These are phyloP conservation scores for Bucco capensis DNA, from an alignment of 2,113 vertebrate species.

Conservation along the genomic window DNA sequence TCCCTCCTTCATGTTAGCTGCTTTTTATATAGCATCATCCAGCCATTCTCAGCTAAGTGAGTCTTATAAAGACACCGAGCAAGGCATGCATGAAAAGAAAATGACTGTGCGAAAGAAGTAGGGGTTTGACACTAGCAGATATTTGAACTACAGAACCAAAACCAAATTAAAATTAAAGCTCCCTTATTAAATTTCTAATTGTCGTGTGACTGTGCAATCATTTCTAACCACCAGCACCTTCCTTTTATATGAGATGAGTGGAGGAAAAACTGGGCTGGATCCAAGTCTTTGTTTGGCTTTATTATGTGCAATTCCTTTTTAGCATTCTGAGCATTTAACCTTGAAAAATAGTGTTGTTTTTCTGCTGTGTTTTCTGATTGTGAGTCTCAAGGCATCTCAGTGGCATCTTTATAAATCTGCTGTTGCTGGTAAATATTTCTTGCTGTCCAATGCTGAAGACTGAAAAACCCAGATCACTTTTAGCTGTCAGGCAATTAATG, in stretches of 20 bases:
- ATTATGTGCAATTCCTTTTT: slow-evolving; percentile 68
- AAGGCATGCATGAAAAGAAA: neutral
- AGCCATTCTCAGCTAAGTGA: neutral
- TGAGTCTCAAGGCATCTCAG: slow-evolving; percentile 74
- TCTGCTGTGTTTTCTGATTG: slow-evolving; percentile 71
- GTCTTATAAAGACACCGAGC: neutral
- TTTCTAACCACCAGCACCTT: slow-evolving; percentile 38
- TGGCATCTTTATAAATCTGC: slow-evolving; percentile 78
- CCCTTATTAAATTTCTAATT: slow-evolving; percentile 68
- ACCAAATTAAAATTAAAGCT: slow-evolving; percentile 68
- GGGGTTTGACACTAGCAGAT: neutral
- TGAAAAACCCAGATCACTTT: slow-evolving; percentile 70
- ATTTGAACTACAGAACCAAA: slow-evolving; percentile 22
- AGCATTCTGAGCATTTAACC: slow-evolving; percentile 76
- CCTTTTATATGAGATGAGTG: slow-evolving; percentile 25
- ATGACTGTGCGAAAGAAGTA: neutral
- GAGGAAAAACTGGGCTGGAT: slow-evolving; percentile 20
- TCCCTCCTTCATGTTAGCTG: neutral
- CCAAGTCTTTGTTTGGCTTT: slow-evolving; percentile 56
- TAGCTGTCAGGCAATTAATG: slow-evolving; percentile 79
- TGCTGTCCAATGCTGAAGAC: slow-evolving; percentile 54
- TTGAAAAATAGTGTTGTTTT: slow-evolving; percentile 76
- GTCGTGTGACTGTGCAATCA: slow-evolving; percentile 14
- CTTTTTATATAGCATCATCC: neutral
- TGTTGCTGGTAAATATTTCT: slow-evolving; percentile 74